phyloP scores from a whole-genome alignment of 2,888 invertebrate species.

The Allophyes oxyacanthae region DNA sequence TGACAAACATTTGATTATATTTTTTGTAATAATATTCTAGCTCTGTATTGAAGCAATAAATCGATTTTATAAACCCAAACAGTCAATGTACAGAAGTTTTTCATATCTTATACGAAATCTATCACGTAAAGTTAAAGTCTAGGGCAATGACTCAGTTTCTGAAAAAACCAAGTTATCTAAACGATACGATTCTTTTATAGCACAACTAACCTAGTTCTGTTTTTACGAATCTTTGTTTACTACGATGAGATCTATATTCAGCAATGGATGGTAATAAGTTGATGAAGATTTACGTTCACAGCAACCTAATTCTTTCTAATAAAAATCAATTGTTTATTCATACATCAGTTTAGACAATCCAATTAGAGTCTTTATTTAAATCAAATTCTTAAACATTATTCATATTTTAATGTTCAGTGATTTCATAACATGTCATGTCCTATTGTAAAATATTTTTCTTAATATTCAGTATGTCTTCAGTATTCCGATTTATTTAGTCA shows the following conservation, averaged over 20 bases:
- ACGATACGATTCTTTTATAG: constrained; percentile 24
- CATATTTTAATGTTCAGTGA: constrained; percentile 1
- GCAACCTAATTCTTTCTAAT: no score
- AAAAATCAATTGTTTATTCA: no score
- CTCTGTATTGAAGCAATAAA: no score
- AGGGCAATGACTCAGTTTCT: constrained; percentile 1
- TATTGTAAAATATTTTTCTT: constrained; percentile 48
- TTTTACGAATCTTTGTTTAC: constrained; percentile 17
- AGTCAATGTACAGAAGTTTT: no score
- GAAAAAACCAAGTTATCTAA: constrained; percentile 28
- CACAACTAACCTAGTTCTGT: constrained; percentile 31
- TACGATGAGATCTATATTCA: constrained; percentile 10
- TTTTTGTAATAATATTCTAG: no score
- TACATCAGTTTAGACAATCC: constrained; percentile 1
- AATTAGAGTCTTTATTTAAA: background rate
- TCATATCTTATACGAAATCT: no score
- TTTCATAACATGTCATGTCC: constrained; percentile 18
- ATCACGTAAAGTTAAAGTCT: constrained; percentile 1
- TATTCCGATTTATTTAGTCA: constrained; percentile 67
- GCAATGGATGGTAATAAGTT: constrained; percentile 2
- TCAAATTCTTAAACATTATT: constrained; percentile 7
- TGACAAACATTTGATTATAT: no score
- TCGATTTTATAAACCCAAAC: no score
- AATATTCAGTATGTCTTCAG: constrained; percentile 41
- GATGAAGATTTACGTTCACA: no score